Percentiles rank a stretch among this genome's conserved stretches.
Conservation (phyloP, 2,797 vertebrate species). For the Rhinogobio ventralis region DNA sequence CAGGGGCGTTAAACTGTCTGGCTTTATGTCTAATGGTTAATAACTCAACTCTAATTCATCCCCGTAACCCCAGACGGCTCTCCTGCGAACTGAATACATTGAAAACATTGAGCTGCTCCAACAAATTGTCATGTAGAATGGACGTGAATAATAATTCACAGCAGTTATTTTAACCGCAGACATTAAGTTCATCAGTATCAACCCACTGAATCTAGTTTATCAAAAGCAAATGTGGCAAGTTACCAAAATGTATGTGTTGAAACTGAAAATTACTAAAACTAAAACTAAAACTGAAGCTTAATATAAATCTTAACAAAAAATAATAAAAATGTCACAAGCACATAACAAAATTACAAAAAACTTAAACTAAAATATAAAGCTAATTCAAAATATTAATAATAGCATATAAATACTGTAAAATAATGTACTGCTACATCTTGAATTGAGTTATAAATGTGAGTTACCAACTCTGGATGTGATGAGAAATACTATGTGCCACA, state of each 20-base stretch:
- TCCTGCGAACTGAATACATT: neutral
- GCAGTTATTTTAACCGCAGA: neutral
- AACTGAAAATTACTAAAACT: neutral
- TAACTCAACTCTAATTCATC: constrained; percentile 13
- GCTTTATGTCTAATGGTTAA: constrained; percentile 35
- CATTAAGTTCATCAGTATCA: constrained; percentile 21
- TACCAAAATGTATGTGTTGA: neutral
- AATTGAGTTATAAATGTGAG: neutral
- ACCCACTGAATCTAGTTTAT: constrained; percentile 30
- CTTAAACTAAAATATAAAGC: neutral
- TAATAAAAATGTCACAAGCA: neutral
- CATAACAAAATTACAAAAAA: neutral
- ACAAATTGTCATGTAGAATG: constrained; percentile 10
- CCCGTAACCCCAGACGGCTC: constrained; percentile 4
- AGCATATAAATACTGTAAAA: neutral
- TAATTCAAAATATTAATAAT: neutral
- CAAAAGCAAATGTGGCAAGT: neutral
- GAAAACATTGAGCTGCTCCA: constrained; percentile 23
- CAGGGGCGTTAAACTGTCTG: constrained; percentile 15
- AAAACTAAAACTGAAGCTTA: neutral
- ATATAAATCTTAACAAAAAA: neutral
- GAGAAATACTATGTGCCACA: neutral
- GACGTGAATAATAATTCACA: constrained; percentile 13
- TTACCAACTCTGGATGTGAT: neutral
- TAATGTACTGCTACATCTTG: neutral